Conservation (phyloP, 2,797 vertebrate genomes). For the Crocidura indochinensis region DNA sequence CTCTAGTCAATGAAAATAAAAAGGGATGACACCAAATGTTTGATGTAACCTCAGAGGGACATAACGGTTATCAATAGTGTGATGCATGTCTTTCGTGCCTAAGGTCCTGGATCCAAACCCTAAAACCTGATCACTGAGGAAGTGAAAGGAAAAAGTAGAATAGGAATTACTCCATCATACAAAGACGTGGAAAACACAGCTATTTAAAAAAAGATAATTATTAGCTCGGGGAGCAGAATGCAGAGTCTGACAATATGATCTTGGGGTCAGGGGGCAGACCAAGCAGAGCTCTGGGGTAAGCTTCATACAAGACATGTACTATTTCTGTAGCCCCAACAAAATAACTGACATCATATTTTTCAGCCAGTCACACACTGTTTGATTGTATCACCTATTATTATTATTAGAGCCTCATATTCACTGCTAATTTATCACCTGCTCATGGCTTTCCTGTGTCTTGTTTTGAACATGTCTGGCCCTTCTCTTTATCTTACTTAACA, state of each 20-base stretch:
- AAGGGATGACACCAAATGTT: not conserved
- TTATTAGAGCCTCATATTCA: not conserved
- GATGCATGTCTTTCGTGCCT: too few species aligned
- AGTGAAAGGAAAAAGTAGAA: not conserved
- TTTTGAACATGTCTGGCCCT: not conserved
- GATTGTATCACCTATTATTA: not conserved
- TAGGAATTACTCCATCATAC: not conserved
- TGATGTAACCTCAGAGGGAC: not conserved
- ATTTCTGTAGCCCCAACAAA: not conserved
- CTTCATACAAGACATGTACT: too few species aligned
- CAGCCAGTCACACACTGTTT: not conserved
- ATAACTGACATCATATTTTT: not conserved
- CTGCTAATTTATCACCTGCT: not conserved
- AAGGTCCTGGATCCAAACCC: too few species aligned
- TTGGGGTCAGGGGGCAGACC: too few species aligned
- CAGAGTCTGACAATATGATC: too few species aligned
- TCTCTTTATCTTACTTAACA: not conserved
- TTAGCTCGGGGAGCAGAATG: not conserved
- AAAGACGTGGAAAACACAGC: conserved; percentile 1
- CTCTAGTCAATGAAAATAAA: not conserved
- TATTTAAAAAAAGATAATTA: not conserved
- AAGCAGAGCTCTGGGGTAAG: too few species aligned
- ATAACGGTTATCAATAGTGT: not conserved
- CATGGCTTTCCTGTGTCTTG: not conserved
- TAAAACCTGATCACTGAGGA: not conserved